Evolutionary conservation across 2,888 invertebrate genomes (phyloP).

Genomic region (Rhogogaster chlorosoma): DNA sequence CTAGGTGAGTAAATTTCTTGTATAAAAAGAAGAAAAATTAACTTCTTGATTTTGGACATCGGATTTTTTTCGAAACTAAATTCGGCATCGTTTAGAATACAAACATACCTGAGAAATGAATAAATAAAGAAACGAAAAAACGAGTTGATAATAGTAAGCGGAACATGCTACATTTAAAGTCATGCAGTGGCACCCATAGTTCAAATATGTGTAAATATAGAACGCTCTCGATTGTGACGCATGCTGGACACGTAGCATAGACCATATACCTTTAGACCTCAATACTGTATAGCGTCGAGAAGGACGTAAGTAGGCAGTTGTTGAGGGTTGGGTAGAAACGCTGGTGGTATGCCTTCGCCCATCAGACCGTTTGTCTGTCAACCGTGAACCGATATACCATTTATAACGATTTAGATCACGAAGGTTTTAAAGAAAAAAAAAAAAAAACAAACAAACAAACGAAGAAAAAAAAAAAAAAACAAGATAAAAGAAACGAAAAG

Average conservation of each 20-base stretch:
- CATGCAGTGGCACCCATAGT: slow-evolving; percentile 31
- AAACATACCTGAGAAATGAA: not conserved
- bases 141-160: not conserved
- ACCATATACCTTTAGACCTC: slow-evolving; percentile 79
- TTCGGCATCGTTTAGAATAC: not conserved
- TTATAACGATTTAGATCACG: slow-evolving; percentile 9
- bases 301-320: slow-evolving; percentile 82
- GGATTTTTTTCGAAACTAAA: not conserved
- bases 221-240: slow-evolving; percentile 57
- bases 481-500: not conserved
- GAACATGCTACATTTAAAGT: slow-evolving; percentile 28
- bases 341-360: slow-evolving; percentile 78
- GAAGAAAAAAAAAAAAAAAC: not conserved
- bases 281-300: slow-evolving; percentile 83
- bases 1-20: not conserved
- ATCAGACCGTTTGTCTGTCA: slow-evolving; percentile 78
- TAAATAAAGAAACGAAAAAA: not conserved
- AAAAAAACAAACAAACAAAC: not conserved
- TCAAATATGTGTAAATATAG: not conserved
- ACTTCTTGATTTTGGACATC: not conserved
- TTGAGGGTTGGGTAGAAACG: slow-evolving; percentile 80
- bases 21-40: not conserved
- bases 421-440: not conserved
- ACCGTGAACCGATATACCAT: slow-evolving; percentile 73
- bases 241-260: slow-evolving; percentile 70